Evolutionary conservation across 2,113 vertebrate species (phyloP).

Genomic region (Pollachius pollachius): DNA sequence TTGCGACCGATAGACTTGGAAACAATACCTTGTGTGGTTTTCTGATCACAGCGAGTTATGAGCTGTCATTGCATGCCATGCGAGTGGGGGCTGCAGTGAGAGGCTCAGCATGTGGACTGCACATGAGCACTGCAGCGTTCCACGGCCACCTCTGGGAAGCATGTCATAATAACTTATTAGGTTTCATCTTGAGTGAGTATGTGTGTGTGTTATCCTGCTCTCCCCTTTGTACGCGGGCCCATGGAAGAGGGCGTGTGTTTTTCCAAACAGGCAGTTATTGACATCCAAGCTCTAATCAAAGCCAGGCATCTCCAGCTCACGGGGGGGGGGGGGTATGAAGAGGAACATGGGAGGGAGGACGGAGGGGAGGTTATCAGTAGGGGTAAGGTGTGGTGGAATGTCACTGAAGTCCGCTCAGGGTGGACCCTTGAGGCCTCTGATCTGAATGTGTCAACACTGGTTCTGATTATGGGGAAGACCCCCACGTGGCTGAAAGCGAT

Average conservation of each 20-base stretch:
- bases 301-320: conserved; percentile 53
- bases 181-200: conserved; percentile 46
- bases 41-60: conserved; percentile 33
- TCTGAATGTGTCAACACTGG: too few species aligned
- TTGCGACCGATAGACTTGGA: conserved; percentile 12
- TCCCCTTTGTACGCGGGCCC: too few species aligned
- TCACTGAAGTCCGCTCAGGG: too few species aligned
- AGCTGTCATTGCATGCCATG: conserved; percentile 46
- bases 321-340: conserved; percentile 12
- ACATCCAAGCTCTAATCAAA: conserved; percentile 62
- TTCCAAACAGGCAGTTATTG: conserved; percentile 62
- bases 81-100: conserved; percentile 26
- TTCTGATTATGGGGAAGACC: too few species aligned
- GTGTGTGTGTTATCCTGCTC: conserved; percentile 45
- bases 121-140: conserved; percentile 40
- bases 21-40: conserved; percentile 15
- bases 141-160: conserved; percentile 11
- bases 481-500: too few species aligned
- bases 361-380: too few species aligned
- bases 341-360: neutral
- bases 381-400: too few species aligned
- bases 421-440: too few species aligned
- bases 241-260: conserved; percentile 34
- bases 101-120: conserved; percentile 58
- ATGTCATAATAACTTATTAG: conserved; percentile 51